Base-by-base conservation (phyloP, 2,888 invertebrate species). In the Pristionchus maxplancki region DNA sequence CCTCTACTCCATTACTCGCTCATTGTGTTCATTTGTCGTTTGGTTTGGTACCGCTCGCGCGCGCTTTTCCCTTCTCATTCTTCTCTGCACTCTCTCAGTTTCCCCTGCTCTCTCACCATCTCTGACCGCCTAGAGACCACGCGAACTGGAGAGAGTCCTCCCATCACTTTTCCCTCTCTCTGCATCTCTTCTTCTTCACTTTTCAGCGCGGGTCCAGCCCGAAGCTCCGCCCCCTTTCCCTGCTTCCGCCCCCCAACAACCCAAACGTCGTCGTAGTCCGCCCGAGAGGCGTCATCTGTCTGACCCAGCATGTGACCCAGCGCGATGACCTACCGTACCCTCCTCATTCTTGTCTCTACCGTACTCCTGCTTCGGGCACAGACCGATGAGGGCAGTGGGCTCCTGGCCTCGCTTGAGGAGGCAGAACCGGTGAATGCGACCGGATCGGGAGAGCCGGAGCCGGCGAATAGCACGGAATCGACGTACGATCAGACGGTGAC, bases 301-400 rank as follows among this genome's bases (percentile, higher is more conserved):
- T 11, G 82, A 82, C 82, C 82, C 82, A 82, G 31, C 48, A 82
- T 82, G 82, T 50, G 50, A 34, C 50, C 82, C 15, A 17, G n/a
- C n/a, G n/a, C n/a, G 24, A 82, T 82, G 82, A 50, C 48, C 48
- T 82, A 78, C 78, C 78, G 78, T 78, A 78, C 24, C 44, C 78
- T 67, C 67, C 13, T 67, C 15, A 28, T 31, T 4, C 17, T 40
- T 15, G 15, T 31, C n/a, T n/a, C n/a, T 20, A 50, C 50, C 34
- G 82, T 82, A 28, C 28, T 17, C 31, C n/a, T n/a, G n/a, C n/a
- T n/a, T n/a, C 1, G 34, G 20, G 20, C 17, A 0, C 82, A 50
- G 74, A 34, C 0, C 44, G 82, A 82, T 28, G 82, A 82, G 50
- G 78, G 78, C 8, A n/a, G n/a, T 0, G 78, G 78, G 4, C 28